Base-by-base conservation (phyloP, 2,113 vertebrate genomes). In the Labrus mixtus region DNA sequence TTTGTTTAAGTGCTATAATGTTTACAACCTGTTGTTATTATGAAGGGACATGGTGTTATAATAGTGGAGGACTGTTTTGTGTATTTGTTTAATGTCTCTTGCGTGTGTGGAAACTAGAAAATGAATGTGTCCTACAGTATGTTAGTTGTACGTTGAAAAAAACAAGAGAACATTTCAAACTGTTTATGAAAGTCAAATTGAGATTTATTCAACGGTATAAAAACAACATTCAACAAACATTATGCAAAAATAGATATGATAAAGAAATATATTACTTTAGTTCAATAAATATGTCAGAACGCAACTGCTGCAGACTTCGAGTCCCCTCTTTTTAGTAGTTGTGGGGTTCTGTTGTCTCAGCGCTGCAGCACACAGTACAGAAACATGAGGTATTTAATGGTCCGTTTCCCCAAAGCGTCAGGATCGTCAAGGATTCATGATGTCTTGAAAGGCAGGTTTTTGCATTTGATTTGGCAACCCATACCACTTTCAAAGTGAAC, bases 211-310 rank as follows among this genome's bases (percentile, higher is more conserved):
- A 81, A 82, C 57, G 9, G 92, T 94, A 93, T 93, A 91, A 93
- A 92, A 95, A 92, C 79, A 82, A 82, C 85, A 88, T 79, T 87
- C 67, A 62, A 92, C 86, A 91, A 87, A 90, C 76, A 79, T 66
- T 66, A 82, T 94, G 90, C 77, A 95, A 95, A 95, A 94, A 95
- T 93, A 94, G 89, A 92, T 86, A 88, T 69, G 55, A 81, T 85
- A 88, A 91, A 88, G 78, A 95, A 94, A 95, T 95, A 95, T 95
- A 95, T 95, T 95, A 95, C 87, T 95, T 94, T 95, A 89, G 86
- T 93, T 92, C 36, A 95, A 95, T 95, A 95, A 95, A 95, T 95
- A 95, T 82, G 90, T 91, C 81, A 92, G 76, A 91, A 84, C 82
- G 82, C 88, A 91, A 85, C 71, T 69, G 68, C 61, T 68, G 83